Conservation (phyloP, 2,797 vertebrate genomes). For the Coendou prehensilis region DNA sequence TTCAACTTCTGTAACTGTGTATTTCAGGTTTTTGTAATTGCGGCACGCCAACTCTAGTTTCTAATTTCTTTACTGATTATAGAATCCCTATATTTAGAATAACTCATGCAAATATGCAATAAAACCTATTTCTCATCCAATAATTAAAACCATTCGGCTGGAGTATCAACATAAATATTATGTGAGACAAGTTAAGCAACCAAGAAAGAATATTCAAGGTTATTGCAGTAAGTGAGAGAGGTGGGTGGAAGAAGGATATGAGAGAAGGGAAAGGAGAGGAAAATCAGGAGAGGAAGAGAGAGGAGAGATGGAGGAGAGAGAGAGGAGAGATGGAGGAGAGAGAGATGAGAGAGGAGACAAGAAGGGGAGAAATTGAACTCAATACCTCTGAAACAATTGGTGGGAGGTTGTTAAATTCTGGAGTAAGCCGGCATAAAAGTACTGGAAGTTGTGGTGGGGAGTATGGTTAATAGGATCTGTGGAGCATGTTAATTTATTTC, state of each 20-base stretch:
- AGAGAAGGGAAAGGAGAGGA: too few relatives aligned
- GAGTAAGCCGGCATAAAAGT: background rate
- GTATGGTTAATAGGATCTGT: background rate
- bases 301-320: too few relatives aligned
- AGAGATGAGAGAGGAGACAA: background rate
- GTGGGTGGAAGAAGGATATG: background rate
- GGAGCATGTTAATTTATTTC: background rate
- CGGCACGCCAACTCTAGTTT: background rate
- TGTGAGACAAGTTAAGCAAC: background rate
- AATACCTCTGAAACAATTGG: background rate
- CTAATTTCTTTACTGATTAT: background rate
- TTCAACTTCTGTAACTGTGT: rapidly evolving
- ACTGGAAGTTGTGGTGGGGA: rapidly evolving
- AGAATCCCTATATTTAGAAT: background rate
- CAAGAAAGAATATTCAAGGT: background rate
- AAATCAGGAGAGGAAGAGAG: too few relatives aligned
- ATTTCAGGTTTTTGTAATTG: background rate
- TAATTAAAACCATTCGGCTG: background rate
- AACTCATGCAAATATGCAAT: background rate
- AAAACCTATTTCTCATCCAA: background rate
- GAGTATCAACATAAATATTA: background rate
- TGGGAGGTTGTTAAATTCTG: background rate
- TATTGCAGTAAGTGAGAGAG: background rate
- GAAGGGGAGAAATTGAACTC: background rate
- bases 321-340: background rate